Percentiles rank a stretch among this genome's conserved stretches.
Conservation (phyloP, 2,888 invertebrate species). For the Papilio elwesi region DNA sequence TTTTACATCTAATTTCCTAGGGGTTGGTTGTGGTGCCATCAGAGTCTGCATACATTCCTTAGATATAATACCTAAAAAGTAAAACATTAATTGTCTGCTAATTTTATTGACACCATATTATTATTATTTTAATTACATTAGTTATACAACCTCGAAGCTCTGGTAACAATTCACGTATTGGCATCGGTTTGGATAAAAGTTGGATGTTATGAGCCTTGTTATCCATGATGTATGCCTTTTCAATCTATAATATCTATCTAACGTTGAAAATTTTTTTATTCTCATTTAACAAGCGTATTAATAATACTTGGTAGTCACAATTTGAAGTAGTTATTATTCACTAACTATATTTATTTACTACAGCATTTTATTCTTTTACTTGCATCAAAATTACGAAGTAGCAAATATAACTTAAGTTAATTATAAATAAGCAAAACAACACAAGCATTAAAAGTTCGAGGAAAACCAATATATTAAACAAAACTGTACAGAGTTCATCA, state of each 20-base stretch:
- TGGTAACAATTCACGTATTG: slow-evolving; percentile 19
- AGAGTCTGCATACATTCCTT: slow-evolving; percentile 58
- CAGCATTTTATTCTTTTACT: not conserved
- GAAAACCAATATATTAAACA: slow-evolving; percentile 6
- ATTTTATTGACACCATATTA: not conserved
- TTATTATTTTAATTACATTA: not conserved
- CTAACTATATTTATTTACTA: not conserved
- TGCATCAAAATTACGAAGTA: not conserved
- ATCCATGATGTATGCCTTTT: slow-evolving; percentile 1
- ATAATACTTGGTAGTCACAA: not conserved
- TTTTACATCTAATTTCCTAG: slow-evolving; percentile 53
- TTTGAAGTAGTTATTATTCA: not conserved
- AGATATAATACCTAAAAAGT: slow-evolving; percentile 61
- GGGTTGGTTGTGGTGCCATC: slow-evolving; percentile 62
- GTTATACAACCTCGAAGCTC: slow-evolving; percentile 1
- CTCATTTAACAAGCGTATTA: not conserved
- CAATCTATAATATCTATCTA: slow-evolving; percentile 8
- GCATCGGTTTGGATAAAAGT: not conserved
- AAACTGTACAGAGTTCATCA: slow-evolving; percentile 15
- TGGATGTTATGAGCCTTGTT: not conserved
- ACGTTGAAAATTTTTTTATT: slow-evolving; percentile 2
- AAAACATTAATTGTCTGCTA: not conserved
- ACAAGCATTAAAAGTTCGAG: not conserved
- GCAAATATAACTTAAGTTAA: not conserved
- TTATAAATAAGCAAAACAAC: not conserved